phyloP scores from a whole-genome alignment of 2,797 vertebrate species.

The Pygocentrus nattereri region DNA sequence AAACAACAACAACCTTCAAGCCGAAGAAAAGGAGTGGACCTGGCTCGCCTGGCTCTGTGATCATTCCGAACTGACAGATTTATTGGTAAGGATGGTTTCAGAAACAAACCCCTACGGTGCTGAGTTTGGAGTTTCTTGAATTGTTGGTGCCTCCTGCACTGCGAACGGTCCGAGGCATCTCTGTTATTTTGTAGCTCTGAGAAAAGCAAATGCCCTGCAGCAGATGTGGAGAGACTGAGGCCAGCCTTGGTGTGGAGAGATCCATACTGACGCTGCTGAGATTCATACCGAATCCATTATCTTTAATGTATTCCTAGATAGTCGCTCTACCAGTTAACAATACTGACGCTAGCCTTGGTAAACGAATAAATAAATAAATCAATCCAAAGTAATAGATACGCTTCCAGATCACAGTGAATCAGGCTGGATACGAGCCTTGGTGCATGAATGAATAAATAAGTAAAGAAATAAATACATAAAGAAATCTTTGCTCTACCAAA shows the following conservation, averaged over 20 bases:
- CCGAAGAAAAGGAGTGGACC: background rate
- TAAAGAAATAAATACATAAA: too few relatives aligned
- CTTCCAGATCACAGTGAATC: too few relatives aligned
- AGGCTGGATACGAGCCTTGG: too few relatives aligned
- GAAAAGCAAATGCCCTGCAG: background rate
- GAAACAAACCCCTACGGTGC: background rate
- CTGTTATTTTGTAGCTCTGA: background rate
- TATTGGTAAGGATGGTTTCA: background rate
- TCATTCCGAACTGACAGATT: background rate
- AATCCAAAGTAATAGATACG: too few relatives aligned
- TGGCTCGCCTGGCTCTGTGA: background rate
- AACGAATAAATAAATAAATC: too few relatives aligned
- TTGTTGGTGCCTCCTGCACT: background rate
- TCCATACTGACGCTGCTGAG: background rate
- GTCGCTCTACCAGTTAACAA: background rate
- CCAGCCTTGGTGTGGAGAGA: background rate
- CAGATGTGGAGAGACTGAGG: background rate
- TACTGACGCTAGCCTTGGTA: background rate
- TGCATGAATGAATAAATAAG: too few relatives aligned
- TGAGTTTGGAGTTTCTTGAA: background rate
- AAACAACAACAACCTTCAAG: background rate
- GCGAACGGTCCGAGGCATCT: background rate
- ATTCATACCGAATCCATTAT: background rate
- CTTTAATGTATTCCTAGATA: too few relatives aligned
- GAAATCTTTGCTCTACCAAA: too few relatives aligned